These are phyloP conservation scores for Cisticola juncidis DNA, from an alignment of 2,113 vertebrate genomes.

Conservation along the genomic window DNA sequence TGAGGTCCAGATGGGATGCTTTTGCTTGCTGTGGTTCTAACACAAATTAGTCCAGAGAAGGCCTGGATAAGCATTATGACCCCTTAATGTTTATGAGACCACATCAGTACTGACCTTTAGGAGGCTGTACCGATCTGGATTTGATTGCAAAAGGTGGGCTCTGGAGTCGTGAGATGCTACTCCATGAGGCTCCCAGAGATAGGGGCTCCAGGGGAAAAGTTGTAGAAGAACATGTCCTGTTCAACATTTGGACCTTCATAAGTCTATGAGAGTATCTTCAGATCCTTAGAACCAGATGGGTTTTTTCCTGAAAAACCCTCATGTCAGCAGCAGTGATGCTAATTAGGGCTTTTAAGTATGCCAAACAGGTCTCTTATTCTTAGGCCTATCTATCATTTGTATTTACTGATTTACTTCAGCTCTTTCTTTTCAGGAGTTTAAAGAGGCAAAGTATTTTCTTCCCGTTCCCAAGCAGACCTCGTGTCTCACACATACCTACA, in stretches of 20 bases:
- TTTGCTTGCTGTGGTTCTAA: neutral
- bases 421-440: neutral
- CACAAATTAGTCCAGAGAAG: neutral
- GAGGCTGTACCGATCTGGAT: neutral
- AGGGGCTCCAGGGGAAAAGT: neutral
- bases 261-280: neutral
- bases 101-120: neutral
- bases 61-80: neutral
- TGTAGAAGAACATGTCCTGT: neutral
- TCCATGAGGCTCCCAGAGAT: neutral
- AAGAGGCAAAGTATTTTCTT: neutral
- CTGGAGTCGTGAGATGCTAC: neutral
- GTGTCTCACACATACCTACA: neutral
- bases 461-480: neutral
- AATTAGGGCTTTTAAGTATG: neutral
- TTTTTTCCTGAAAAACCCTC: neutral
- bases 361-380: neutral
- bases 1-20: neutral
- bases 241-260: neutral
- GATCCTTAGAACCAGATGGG: neutral
- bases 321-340: neutral
- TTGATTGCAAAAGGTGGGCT: neutral
- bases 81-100: neutral
- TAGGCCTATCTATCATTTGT: neutral
- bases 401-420: neutral